A percentile compares a stretch with the other conserved stretches of the same genome.
These are phyloP conservation scores for Cotesia chilonis DNA, from an alignment of 1,140 invertebrate genomes.

Conservation along the genomic window DNA sequence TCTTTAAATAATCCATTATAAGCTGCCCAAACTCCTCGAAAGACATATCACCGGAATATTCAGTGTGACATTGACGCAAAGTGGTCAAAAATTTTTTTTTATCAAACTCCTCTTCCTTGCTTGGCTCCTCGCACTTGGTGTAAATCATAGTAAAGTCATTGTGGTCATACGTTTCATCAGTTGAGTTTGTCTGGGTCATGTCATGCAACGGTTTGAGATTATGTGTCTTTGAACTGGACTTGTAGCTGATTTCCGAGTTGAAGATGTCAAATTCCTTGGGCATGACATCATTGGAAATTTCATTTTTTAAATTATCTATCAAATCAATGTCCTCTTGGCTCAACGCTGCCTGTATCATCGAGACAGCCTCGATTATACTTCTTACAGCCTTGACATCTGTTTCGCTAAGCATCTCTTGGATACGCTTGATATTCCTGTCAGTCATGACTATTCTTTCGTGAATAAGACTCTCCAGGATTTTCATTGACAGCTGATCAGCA, in stretches of 20 bases:
- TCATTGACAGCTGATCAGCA: neutral
- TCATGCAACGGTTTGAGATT: constrained; percentile 32
- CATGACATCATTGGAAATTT: neutral
- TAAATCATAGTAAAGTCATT: constrained; percentile 52
- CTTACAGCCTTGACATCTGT: neutral
- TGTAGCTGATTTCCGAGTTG: neutral
- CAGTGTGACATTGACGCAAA: constrained; percentile 67
- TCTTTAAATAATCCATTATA: constrained; percentile 71
- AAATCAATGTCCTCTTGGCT: constrained; percentile 18
- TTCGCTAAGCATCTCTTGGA: constrained; percentile 14
- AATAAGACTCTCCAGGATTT: constrained; percentile 22
- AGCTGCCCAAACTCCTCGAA: constrained; percentile 70
- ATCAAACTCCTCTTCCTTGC: constrained; percentile 68
- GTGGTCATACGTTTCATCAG: constrained; percentile 30
- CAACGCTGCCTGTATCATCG: constrained; percentile 14
- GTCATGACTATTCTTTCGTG: constrained; percentile 1
- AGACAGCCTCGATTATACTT: constrained; percentile 17
- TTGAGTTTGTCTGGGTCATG: constrained; percentile 45
- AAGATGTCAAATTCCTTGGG: neutral
- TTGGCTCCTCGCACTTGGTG: constrained; percentile 32
- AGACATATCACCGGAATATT: constrained; percentile 61
- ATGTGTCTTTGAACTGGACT: neutral
- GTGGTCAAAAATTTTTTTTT: constrained; percentile 68
- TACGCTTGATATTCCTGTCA: constrained; percentile 3
- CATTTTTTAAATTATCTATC: neutral